Conservation (phyloP, 2,888 invertebrate species). For the Penaeus monodon region DNA sequence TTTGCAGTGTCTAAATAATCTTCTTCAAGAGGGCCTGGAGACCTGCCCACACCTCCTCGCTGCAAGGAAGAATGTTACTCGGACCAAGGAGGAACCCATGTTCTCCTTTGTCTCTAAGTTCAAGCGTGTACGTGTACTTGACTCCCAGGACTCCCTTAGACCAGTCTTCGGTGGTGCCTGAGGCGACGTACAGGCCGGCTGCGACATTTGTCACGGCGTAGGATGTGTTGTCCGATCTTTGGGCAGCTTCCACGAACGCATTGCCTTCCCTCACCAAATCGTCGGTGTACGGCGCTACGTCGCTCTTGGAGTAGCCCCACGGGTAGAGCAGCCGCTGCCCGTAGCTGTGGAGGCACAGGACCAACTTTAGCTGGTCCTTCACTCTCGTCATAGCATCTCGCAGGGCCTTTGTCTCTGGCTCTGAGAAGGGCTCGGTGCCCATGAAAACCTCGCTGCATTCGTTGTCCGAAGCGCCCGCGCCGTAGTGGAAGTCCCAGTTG, state of each 20-base stretch:
- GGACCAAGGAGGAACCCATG: slow-evolving; percentile 89
- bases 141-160: slow-evolving; percentile 78
- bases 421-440: slow-evolving; percentile 58
- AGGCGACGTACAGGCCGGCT: slow-evolving; percentile 21
- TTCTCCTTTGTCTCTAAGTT: slow-evolving; percentile 85
- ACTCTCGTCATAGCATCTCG: slow-evolving; percentile 45
- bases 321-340: slow-evolving; percentile 68
- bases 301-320: slow-evolving; percentile 66
- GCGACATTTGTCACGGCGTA: slow-evolving; percentile 38
- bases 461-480: slow-evolving; percentile 18
- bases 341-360: slow-evolving; percentile 66
- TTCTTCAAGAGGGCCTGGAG: no score
- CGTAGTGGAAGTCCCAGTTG: slow-evolving; percentile 68
- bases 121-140: slow-evolving; percentile 90
- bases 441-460: slow-evolving; percentile 46
- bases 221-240: slow-evolving; percentile 31
- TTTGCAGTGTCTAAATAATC: no score
- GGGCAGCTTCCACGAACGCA: neutral
- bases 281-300: neutral
- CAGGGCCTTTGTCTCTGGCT: slow-evolving; percentile 52
- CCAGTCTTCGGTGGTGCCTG: slow-evolving; percentile 54
- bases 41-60: slow-evolving; percentile 81
- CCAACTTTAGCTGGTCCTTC: slow-evolving; percentile 19
- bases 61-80: slow-evolving; percentile 80
- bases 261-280: neutral